Percentiles rank a stretch among this genome's conserved stretches.
Conservation (phyloP, 1,140 invertebrate genomes). For the Hycleus phaleratus region DNA sequence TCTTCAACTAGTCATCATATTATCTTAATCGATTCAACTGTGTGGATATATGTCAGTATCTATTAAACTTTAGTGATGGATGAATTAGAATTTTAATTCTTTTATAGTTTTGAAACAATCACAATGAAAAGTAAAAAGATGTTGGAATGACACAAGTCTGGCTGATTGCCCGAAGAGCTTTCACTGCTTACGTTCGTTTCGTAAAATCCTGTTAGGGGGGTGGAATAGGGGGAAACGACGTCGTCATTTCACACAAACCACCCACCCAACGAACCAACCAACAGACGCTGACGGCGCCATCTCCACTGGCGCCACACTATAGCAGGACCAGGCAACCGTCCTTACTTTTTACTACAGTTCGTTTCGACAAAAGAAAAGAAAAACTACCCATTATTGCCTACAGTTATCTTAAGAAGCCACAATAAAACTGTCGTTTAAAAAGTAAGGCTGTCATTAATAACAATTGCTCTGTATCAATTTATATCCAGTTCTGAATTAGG, state of each 20-base stretch:
- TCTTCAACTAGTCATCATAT: slow-evolving; percentile 10
- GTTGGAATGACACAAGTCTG: slow-evolving; percentile 7
- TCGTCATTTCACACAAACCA: no score
- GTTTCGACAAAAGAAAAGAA: slow-evolving; percentile 32
- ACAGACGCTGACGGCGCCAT: slow-evolving; percentile 19
- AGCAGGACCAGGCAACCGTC: slow-evolving; percentile 27
- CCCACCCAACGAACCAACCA: not conserved
- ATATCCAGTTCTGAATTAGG: slow-evolving; percentile 32
- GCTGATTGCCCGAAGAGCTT: slow-evolving; percentile 29
- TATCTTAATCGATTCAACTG: slow-evolving; percentile 29
- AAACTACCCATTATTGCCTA: slow-evolving; percentile 41
- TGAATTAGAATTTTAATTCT: slow-evolving; percentile 25
- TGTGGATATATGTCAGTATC: not conserved
- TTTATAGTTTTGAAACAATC: slow-evolving; percentile 5
- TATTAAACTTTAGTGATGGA: not conserved
- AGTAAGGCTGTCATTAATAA: slow-evolving; percentile 38
- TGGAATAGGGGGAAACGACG: no score
- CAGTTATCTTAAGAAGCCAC: slow-evolving; percentile 40
- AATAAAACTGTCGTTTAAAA: slow-evolving; percentile 41
- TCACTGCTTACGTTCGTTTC: slow-evolving; percentile 9
- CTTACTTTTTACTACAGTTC: slow-evolving; percentile 38
- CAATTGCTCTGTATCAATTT: slow-evolving; percentile 38
- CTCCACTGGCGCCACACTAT: slow-evolving; percentile 21
- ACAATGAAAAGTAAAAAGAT: not conserved
- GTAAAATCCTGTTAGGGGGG: no score